A percentile compares a stretch with the other conserved stretches of the same genome.
Evolutionary conservation across 2,113 vertebrate genomes (phyloP).

Genomic region (Ictalurus punctatus): DNA sequence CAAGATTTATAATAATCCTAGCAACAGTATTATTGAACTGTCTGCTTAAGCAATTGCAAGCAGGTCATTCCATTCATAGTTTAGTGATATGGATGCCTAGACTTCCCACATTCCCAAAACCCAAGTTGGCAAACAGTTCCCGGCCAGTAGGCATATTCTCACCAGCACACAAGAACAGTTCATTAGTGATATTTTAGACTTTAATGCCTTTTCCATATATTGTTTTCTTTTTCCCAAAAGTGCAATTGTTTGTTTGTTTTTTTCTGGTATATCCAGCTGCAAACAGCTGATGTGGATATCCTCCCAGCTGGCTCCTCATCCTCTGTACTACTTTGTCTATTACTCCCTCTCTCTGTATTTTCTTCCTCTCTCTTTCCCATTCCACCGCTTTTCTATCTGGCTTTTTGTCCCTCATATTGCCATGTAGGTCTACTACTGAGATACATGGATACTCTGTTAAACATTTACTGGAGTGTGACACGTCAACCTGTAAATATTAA

Average conservation of each 20-base stretch:
- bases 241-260: neutral
- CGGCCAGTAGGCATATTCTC: neutral
- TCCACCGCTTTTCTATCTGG: neutral
- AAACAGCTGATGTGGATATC: conserved; percentile 47
- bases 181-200: conserved; percentile 11
- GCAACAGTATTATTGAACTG: neutral
- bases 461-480: conserved; percentile 21
- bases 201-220: conserved; percentile 13
- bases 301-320: conserved; percentile 32
- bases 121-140: neutral
- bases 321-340: conserved; percentile 27
- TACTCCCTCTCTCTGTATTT: neutral
- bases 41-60: neutral
- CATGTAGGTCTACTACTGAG: neutral
- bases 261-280: conserved; percentile 23
- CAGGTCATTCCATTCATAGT: neutral
- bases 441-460: neutral
- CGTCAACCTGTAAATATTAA: conserved; percentile 17
- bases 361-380: neutral
- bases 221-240: neutral
- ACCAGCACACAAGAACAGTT: neutral
- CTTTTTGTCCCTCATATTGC: neutral
- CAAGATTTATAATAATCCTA: neutral
- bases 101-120: neutral
- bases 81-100: neutral